Base-by-base conservation (phyloP, 1,140 invertebrate species). In the Lycorma delicatula region DNA sequence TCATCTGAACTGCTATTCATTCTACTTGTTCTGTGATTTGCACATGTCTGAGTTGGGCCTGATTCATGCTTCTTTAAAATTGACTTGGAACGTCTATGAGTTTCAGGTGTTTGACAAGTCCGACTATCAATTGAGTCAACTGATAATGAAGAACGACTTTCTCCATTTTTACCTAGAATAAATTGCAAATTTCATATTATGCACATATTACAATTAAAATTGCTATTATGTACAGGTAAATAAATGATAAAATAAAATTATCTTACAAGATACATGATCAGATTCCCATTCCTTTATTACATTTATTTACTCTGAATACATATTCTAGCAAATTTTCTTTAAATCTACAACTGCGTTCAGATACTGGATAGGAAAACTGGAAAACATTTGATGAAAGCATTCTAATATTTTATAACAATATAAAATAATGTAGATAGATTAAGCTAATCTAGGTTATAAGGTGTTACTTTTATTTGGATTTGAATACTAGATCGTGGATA, bases 41-140 rank as follows among this genome's bases (percentile, higher is more conserved):
- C 38, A 11, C 54, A 36, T 9, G 60, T 16, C 50, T 54, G n/a
- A 4, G 29, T 28, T 12, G 46, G 46, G 12, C 54, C 27, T 9
- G 56, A 57, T 31, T 87, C 85, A 34, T 84, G 83, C 70, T 85
- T 84, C 75, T 88, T 89, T 63, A 90, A 71, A 67, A 89, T 89
- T 57, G 86, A 89, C 71, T 87, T 89, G 47, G 81, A 85, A 64
- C 79, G 74, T 28, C 81, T 74, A 60, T 80, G 81, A 56, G 75
- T 76, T 68, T 83, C 82, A 62, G 80, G 71, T 68, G 81, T 82
- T 28, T 80, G 79, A 66, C 78, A 77, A 22, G 75, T 74, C 52
- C 75, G 71, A 63, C 74, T 78, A 71, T 86, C 82, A 65, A 85
- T 83, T 46, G 83, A 86, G 63, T 86, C 84, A 36, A 78, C 81